Evolutionary conservation across 2,797 vertebrate species (phyloP).

Genomic region (Argya squamiceps): DNA sequence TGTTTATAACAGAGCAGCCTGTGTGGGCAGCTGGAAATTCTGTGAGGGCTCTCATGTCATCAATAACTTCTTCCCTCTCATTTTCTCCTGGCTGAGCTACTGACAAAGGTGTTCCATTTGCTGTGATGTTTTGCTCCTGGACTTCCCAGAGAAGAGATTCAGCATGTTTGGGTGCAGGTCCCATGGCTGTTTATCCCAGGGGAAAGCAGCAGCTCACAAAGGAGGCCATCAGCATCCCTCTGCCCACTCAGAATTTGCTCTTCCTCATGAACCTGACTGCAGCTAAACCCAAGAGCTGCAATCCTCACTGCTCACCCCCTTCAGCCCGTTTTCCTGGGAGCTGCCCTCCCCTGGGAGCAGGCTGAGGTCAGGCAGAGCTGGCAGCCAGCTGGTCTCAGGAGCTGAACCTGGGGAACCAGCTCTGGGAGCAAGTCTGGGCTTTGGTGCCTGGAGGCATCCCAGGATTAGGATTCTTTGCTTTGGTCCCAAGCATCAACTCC

Average conservation of each 20-base stretch:
- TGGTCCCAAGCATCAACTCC: not conserved
- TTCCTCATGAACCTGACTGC: not conserved
- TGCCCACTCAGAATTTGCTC: not conserved
- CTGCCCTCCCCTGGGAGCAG: not conserved
- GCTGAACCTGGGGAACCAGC: not conserved
- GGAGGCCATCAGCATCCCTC: not conserved
- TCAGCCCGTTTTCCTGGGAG: not conserved
- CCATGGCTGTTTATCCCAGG: not conserved
- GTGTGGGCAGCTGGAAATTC: constrained; percentile 56
- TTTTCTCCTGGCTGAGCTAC: not conserved
- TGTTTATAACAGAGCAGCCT: not conserved
- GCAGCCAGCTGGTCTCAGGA: not conserved
- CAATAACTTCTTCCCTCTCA: not conserved
- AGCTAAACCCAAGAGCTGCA: not conserved
- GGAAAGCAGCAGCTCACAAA: not conserved
- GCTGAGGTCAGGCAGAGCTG: not conserved
- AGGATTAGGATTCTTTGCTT: not conserved
- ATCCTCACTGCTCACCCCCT: not conserved
- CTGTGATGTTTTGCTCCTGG: not conserved
- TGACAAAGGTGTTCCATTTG: not conserved
- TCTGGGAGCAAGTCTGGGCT: not conserved
- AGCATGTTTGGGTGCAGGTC: not conserved
- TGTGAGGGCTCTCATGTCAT: not conserved
- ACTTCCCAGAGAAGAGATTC: not conserved
- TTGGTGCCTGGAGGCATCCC: not conserved